Conservation (phyloP, 2,113 vertebrate species). For the Phasianus colchicus region DNA sequence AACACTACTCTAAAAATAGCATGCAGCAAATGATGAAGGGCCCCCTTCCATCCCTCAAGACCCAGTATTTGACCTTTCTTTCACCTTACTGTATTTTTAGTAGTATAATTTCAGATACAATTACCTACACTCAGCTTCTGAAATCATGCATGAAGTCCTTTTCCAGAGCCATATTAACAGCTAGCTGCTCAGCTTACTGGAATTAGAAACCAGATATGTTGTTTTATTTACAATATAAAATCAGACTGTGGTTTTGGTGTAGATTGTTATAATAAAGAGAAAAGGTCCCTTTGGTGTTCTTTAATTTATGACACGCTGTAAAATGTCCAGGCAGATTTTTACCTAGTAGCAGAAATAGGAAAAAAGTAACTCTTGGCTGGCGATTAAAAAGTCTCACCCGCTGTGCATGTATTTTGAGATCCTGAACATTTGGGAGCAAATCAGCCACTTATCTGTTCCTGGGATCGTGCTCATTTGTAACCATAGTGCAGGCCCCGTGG, state of each 20-base stretch:
- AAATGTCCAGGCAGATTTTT: constrained; percentile 47
- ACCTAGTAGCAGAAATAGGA: constrained; percentile 31
- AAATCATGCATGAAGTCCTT: constrained; percentile 34
- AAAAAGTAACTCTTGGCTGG: constrained; percentile 47
- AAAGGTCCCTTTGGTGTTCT: constrained; percentile 47
- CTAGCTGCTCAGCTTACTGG: constrained; percentile 21
- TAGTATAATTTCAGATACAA: constrained; percentile 27
- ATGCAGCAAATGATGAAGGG: background rate
- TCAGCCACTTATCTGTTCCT: constrained; percentile 43
- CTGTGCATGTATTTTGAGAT: constrained; percentile 18
- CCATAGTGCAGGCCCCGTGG: constrained; percentile 12
- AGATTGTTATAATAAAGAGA: constrained; percentile 34
- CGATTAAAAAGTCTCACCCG: constrained; percentile 40
- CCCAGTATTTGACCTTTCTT: background rate
- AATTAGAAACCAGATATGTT: constrained; percentile 50
- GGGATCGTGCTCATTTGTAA: constrained; percentile 24
- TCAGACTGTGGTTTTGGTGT: constrained; percentile 42
- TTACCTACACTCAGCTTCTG: constrained; percentile 1
- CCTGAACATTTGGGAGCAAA: constrained; percentile 26
- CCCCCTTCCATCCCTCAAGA: background rate
- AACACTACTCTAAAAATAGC: background rate
- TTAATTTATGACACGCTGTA: constrained; percentile 51
- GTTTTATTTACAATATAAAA: constrained; percentile 64
- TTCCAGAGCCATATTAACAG: constrained; percentile 33
- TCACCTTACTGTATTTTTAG: constrained; percentile 15